A percentile compares a stretch with the other conserved stretches of the same genome.
Evolutionary conservation across 2,888 invertebrate genomes (phyloP).

Genomic region (Penaeus monodon): DNA sequence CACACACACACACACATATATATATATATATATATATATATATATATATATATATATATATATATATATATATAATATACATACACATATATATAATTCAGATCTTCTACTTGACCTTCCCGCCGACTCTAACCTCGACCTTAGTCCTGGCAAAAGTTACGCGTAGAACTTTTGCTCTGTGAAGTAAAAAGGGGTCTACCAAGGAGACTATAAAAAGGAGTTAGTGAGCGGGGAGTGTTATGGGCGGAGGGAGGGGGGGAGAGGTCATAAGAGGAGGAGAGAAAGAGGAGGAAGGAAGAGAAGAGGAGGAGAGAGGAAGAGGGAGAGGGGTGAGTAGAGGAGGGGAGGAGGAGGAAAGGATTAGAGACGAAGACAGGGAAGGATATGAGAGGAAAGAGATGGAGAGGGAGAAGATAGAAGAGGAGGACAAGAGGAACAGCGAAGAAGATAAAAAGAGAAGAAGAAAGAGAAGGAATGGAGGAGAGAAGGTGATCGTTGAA

Average conservation of each 20-base stretch:
- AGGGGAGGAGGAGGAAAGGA: neutral
- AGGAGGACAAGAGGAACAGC: neutral
- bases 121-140: too few species aligned
- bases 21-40: neutral
- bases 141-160: too few species aligned
- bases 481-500: neutral
- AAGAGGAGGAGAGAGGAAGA: neutral
- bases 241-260: neutral
- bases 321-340: neutral
- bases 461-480: neutral
- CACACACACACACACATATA: neutral
- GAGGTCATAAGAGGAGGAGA: neutral
- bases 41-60: neutral
- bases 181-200: too few species aligned
- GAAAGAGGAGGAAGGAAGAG: neutral
- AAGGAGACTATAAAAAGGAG: too few species aligned
- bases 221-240: neutral
- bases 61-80: neutral
- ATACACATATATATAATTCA: neutral
- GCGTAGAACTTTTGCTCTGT: too few species aligned
- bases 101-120: too few species aligned
- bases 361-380: too few species aligned
- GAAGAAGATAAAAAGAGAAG: too few species aligned
- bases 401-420: neutral
- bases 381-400: too few species aligned